These are phyloP conservation scores for Potorous gilbertii DNA, from an alignment of 2,797 vertebrate species.

Conservation along the genomic window DNA sequence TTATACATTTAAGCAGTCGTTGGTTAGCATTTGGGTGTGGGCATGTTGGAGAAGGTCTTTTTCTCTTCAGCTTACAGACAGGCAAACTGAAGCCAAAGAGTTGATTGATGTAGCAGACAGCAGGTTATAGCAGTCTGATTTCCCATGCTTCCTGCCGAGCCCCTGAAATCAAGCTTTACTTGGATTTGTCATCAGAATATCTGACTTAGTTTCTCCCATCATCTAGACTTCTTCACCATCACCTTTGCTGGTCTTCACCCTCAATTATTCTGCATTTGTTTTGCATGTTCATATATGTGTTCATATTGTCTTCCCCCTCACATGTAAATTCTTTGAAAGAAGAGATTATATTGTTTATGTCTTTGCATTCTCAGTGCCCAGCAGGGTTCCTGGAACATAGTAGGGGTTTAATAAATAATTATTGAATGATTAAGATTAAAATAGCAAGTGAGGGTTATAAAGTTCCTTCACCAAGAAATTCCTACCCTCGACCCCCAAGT, in stretches of 20 bases:
- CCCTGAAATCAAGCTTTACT: constrained; percentile 9
- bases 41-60: not conserved
- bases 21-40: constrained; percentile 13
- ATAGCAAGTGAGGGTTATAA: not conserved
- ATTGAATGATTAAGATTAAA: not conserved
- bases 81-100: not conserved
- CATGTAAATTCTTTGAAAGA: not conserved
- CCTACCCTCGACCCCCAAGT: not conserved
- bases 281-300: not conserved
- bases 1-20: not conserved
- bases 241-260: not conserved
- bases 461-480: not conserved
- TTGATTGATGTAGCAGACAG: not conserved
- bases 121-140: not conserved
- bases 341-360: not conserved
- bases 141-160: not conserved
- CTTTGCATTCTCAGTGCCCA: not conserved
- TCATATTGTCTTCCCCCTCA: not conserved
- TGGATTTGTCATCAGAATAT: constrained; percentile 24
- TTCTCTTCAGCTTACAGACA: not conserved
- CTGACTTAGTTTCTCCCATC: not conserved
- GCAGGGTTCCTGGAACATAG: not conserved
- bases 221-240: not conserved
- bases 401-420: not conserved
- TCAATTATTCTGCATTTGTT: not conserved